Evolutionary conservation across 1,140 invertebrate species (phyloP).

Genomic region (Diorhabda carinulata): DNA sequence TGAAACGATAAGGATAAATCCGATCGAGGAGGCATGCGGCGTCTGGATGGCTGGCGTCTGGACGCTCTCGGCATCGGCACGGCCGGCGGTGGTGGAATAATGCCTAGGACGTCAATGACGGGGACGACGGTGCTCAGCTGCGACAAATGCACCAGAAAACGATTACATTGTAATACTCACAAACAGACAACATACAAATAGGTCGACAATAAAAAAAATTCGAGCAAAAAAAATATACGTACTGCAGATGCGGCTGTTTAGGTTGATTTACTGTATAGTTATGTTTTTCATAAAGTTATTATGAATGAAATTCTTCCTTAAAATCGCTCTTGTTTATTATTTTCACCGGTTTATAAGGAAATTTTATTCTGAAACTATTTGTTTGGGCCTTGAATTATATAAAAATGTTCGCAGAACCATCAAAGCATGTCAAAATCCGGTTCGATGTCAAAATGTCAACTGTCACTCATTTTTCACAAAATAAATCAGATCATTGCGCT

Average conservation of each 20-base stretch:
- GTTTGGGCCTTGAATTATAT: no score
- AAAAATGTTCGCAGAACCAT: no score
- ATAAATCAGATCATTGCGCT: no score
- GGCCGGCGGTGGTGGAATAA: not conserved
- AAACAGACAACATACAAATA: not conserved
- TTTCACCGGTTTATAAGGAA: no score
- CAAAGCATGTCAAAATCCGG: no score
- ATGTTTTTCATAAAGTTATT: no score
- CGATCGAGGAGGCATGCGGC: conserved; percentile 23
- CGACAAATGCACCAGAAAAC: conserved; percentile 29
- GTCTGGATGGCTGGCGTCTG: conserved; percentile 25
- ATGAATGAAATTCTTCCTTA: no score
- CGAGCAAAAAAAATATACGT: not conserved
- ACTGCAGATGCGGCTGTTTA: not conserved
- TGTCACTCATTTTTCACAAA: no score
- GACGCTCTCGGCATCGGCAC: conserved; percentile 10
- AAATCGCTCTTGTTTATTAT: no score
- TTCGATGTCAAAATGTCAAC: no score
- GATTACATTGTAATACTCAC: conserved; percentile 30
- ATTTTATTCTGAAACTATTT: no score
- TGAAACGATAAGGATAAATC: conserved; percentile 27
- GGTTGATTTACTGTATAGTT: no score
- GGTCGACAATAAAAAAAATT: not conserved
- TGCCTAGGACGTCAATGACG: not conserved
- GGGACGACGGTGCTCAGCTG: conserved; percentile 24